Conservation (phyloP, 2,888 invertebrate genomes). For the Heliothis peltigera region DNA sequence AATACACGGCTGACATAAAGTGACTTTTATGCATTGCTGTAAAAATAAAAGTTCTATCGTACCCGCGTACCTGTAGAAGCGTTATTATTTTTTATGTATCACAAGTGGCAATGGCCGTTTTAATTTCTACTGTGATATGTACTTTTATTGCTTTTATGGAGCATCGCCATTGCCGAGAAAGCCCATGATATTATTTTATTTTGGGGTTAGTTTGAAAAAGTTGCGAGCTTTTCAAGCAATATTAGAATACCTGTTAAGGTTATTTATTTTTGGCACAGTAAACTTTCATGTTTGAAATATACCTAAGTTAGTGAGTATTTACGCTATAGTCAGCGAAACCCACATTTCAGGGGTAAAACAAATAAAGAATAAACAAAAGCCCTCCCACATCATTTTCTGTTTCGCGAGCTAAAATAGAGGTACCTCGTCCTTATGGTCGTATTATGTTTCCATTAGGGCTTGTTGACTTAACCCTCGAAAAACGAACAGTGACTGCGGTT, state of each 20-base stretch:
- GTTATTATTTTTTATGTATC: constrained; percentile 64
- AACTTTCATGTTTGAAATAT: constrained; percentile 15
- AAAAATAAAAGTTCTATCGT: constrained; percentile 70
- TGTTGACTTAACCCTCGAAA: constrained; percentile 83
- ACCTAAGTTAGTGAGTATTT: constrained; percentile 37
- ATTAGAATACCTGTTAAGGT: neutral
- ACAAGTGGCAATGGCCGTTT: constrained; percentile 51
- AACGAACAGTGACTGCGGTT: constrained; percentile 70
- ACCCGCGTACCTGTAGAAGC: constrained; percentile 54
- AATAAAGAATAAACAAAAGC: constrained; percentile 78
- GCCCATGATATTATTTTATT: constrained; percentile 15
- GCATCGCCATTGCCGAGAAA: constrained; percentile 33
- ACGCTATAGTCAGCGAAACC: constrained; percentile 58
- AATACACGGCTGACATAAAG: constrained; percentile 71
- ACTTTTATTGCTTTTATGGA: constrained; percentile 50
- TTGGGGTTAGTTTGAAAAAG: constrained; percentile 26
- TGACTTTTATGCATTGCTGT: constrained; percentile 70
- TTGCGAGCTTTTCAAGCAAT: constrained; percentile 7
- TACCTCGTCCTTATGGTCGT: constrained; percentile 71
- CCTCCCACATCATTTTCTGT: constrained; percentile 78
- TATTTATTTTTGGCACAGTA: neutral
- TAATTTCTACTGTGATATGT: constrained; percentile 52
- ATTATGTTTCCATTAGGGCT: constrained; percentile 84
- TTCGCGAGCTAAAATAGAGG: constrained; percentile 77
- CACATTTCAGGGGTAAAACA: constrained; percentile 72